Percentiles rank a stretch among this genome's conserved stretches.
phyloP scores from a whole-genome alignment of 2,888 invertebrate species.

The Xestia ashworthii region DNA sequence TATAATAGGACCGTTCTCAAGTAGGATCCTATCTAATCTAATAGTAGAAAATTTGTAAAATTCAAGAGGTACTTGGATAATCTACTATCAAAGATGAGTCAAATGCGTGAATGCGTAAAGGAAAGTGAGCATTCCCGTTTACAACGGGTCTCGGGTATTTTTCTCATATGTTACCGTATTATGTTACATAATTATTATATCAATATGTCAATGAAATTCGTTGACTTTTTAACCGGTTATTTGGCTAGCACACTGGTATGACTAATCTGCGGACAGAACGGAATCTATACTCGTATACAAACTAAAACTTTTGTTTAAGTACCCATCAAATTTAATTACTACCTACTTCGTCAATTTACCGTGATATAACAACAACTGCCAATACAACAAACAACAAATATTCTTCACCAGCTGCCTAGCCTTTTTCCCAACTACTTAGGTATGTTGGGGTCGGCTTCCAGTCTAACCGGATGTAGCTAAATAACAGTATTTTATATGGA shows the following conservation, averaged over 20 bases:
- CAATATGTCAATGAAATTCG: constrained; percentile 11
- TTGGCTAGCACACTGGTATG: neutral
- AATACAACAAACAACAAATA: neutral
- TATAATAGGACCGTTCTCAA: constrained; percentile 21
- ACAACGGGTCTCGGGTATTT: constrained; percentile 50
- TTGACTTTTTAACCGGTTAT: constrained; percentile 2
- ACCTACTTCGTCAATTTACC: neutral
- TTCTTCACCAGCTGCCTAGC: neutral
- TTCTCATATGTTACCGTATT: neutral
- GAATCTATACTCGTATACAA: neutral
- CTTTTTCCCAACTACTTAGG: neutral
- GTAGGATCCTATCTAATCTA: constrained; percentile 14
- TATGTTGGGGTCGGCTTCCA: too few relatives aligned
- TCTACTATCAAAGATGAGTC: constrained; percentile 12
- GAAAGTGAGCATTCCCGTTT: neutral
- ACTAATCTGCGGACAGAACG: neutral
- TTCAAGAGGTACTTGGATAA: constrained; percentile 3
- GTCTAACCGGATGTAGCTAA: neutral
- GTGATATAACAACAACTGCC: neutral
- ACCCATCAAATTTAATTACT: neutral
- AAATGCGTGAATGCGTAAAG: constrained; percentile 14
- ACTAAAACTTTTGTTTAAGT: neutral
- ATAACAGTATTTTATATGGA: neutral
- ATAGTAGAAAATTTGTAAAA: constrained; percentile 28
- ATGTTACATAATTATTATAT: neutral